Conservation (phyloP, 2,797 vertebrate genomes). For the Sphenodon punctatus region DNA sequence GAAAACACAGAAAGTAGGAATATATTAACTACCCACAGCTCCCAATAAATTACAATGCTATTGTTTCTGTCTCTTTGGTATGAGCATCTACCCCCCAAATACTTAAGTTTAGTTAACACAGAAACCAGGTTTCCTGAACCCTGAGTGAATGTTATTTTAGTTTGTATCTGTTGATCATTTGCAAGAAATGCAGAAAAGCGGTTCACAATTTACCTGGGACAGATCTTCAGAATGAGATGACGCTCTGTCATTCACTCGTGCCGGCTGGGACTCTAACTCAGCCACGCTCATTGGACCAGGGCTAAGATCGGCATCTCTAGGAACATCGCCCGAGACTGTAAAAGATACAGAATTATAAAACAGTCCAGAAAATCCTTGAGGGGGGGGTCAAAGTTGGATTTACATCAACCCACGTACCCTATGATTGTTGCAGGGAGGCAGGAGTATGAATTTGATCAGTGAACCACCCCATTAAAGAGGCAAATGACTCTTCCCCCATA, state of each 20-base stretch:
- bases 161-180: neutral
- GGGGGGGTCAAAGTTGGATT: neutral
- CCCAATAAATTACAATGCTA: neutral
- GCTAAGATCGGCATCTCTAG: constrained; percentile 54
- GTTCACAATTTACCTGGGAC: constrained; percentile 67
- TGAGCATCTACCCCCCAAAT: too few species aligned
- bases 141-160: neutral
- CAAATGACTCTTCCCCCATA: constrained; percentile 1
- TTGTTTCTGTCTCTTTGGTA: neutral
- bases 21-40: too few species aligned
- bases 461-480: neutral
- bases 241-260: constrained; percentile 29
- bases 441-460: neutral
- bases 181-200: neutral
- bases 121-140: too few species aligned
- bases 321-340: constrained; percentile 54
- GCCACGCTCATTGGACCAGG: constrained; percentile 67
- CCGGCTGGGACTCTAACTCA: constrained; percentile 65
- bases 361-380: neutral
- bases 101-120: too few species aligned
- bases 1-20: neutral
- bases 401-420: neutral
- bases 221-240: constrained; percentile 16
- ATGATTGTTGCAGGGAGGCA: neutral
- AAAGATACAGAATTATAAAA: neutral